Evolutionary conservation across 1,140 invertebrate genomes (phyloP).

Genomic region (Colletes gigas): DNA sequence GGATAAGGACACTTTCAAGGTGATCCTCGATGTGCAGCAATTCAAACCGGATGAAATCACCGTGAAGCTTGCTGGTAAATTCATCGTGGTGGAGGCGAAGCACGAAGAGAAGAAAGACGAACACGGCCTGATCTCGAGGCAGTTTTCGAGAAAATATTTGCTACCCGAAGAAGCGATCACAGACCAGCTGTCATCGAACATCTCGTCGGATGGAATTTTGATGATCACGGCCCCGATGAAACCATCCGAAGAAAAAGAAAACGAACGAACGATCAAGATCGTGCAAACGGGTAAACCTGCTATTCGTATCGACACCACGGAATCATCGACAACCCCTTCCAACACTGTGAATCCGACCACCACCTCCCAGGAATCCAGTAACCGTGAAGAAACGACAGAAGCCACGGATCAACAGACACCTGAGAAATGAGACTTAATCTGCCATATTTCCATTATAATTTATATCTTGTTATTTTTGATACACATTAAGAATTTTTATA

Average conservation of each 20-base stretch:
- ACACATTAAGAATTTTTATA: too few species aligned
- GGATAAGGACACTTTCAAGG: slow-evolving; percentile 17
- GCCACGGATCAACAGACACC: background rate
- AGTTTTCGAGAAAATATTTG: slow-evolving; percentile 86
- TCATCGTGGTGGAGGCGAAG: slow-evolving; percentile 86
- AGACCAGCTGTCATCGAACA: slow-evolving; percentile 83
- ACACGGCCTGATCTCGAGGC: slow-evolving; percentile 86
- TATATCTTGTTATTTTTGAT: too few species aligned
- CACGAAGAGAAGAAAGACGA: slow-evolving; percentile 89
- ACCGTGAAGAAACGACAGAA: background rate
- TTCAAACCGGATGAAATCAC: slow-evolving; percentile 43
- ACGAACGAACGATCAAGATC: slow-evolving; percentile 63
- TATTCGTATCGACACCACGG: background rate
- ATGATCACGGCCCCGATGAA: slow-evolving; percentile 84
- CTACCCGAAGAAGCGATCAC: slow-evolving; percentile 85
- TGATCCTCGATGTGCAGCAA: slow-evolving; percentile 43
- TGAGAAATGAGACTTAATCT: slow-evolving; percentile 10
- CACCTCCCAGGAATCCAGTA: background rate
- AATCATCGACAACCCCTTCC: too few species aligned
- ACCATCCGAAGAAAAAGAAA: slow-evolving; percentile 70
- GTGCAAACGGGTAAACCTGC: slow-evolving; percentile 68
- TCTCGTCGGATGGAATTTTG: slow-evolving; percentile 88
- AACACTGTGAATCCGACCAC: background rate
- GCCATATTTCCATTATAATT: too few species aligned
- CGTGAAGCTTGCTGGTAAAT: slow-evolving; percentile 48